Evolutionary conservation across 2,113 vertebrate species (phyloP).

Genomic region (Tragelaphus strepsiceros): DNA sequence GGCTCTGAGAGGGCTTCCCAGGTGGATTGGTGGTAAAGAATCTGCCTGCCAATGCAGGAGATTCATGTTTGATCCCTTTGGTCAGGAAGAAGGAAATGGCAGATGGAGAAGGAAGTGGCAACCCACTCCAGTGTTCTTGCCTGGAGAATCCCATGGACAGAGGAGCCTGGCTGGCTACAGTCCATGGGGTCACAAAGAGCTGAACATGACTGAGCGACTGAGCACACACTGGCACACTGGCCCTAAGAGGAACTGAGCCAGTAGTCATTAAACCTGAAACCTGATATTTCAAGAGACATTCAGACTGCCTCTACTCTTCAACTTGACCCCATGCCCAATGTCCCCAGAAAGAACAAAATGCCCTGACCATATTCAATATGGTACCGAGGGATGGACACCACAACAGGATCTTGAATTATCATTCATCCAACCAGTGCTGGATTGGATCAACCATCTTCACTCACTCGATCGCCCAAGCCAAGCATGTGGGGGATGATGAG

Average conservation of each 20-base stretch:
- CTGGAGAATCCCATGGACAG: not conserved
- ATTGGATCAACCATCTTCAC: not conserved
- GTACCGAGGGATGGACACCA: fast-evolving
- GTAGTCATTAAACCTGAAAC: not conserved
- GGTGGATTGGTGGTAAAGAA: not conserved
- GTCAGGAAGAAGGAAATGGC: not conserved
- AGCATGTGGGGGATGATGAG: not conserved
- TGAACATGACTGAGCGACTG: not conserved
- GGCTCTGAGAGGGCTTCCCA: not conserved
- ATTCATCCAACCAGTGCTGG: not conserved
- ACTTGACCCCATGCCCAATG: not conserved
- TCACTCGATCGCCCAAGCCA: fast-evolving
- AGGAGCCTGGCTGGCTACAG: not conserved
- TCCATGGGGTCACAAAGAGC: not conserved
- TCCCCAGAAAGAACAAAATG: not conserved
- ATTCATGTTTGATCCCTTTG: not conserved
- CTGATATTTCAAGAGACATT: not conserved
- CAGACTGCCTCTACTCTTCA: not conserved
- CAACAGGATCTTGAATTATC: not conserved
- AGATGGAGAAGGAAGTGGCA: not conserved
- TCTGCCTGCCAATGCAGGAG: not conserved
- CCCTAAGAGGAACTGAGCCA: not conserved
- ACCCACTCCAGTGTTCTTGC: not conserved
- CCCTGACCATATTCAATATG: not conserved
- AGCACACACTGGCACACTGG: not conserved